Percentiles rank a stretch among this genome's conserved stretches.
Evolutionary conservation across 30 jellyfish, hydroid and myxozoan genomes (phyloP).

Genomic region (Thelohanellus kitauei): DNA sequence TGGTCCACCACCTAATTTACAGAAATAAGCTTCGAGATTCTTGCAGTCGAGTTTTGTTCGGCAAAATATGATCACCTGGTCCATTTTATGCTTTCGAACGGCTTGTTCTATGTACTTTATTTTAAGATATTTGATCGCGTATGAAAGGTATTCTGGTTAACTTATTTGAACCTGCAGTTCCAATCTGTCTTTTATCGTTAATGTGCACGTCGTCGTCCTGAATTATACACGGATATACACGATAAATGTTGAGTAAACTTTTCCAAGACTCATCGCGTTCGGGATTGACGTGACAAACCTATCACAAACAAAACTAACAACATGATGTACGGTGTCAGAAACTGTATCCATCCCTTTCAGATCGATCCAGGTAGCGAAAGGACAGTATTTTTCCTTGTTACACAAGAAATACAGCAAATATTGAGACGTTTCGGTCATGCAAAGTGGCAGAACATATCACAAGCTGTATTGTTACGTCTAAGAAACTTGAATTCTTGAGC

Average conservation of each 20-base stretch:
- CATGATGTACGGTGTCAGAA: slow-evolving; percentile 92
- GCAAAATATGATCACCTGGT: slow-evolving; percentile 64
- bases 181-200: background rate
- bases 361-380: slow-evolving; percentile 79
- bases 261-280: slow-evolving; percentile 28
- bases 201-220: background rate
- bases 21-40: slow-evolving; percentile 24
- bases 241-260: slow-evolving; percentile 15
- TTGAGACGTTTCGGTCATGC: slow-evolving; percentile 39
- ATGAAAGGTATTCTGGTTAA: slow-evolving; percentile 28
- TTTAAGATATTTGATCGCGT: slow-evolving; percentile 44
- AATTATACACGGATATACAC: slow-evolving; percentile 1
- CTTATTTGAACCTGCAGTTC: background rate
- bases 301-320: slow-evolving; percentile 8
- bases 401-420: slow-evolving; percentile 22
- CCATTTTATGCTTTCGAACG: slow-evolving; percentile 42
- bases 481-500: too few species aligned
- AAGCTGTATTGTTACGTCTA: too few species aligned
- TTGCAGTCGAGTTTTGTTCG: slow-evolving; percentile 77
- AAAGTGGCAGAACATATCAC: slow-evolving; percentile 75
- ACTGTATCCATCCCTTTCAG: slow-evolving; percentile 75
- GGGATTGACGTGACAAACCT: slow-evolving; percentile 77
- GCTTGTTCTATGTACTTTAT: slow-evolving; percentile 50
- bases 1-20: slow-evolving; percentile 18
- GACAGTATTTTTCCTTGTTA: slow-evolving; percentile 35